Percentiles rank a stretch among this genome's conserved stretches.
These are phyloP conservation scores for Platorchestia sp. DNA, from an alignment of 1,140 invertebrate species.

Conservation along the genomic window DNA sequence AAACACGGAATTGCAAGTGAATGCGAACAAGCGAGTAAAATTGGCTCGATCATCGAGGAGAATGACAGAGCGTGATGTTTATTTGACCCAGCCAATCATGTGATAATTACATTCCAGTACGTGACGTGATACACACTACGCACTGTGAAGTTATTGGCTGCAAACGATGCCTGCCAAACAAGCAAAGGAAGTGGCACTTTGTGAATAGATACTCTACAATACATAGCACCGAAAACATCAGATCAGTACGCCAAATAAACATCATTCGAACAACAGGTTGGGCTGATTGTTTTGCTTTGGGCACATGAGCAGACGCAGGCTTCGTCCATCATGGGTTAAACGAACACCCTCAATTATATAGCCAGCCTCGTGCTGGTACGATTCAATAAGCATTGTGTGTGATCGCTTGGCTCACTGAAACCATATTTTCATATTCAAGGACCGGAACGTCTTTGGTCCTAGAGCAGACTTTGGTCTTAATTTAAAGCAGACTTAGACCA, in stretches of 20 bases:
- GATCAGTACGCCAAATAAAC: neutral
- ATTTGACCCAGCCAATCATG: neutral
- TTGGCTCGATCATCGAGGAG: neutral
- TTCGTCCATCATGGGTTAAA: neutral
- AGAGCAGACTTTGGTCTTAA: too few relatives aligned
- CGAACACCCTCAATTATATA: neutral
- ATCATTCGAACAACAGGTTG: neutral
- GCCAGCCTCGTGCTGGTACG: too few relatives aligned
- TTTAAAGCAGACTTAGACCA: too few relatives aligned
- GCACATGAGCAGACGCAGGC: neutral
- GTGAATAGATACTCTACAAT: neutral
- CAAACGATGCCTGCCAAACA: neutral
- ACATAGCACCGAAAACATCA: neutral
- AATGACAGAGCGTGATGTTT: neutral
- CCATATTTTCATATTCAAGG: too few relatives aligned
- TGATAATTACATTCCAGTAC: neutral
- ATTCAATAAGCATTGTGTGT: too few relatives aligned
- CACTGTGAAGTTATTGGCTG: neutral
- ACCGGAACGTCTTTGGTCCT: too few relatives aligned
- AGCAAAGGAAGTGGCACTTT: neutral
- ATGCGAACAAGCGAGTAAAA: neutral
- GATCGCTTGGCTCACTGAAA: too few relatives aligned
- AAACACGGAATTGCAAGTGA: neutral
- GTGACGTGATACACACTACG: neutral
- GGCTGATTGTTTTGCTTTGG: neutral